Conservation (phyloP, 2,113 vertebrate species). For the Clupea harengus region DNA sequence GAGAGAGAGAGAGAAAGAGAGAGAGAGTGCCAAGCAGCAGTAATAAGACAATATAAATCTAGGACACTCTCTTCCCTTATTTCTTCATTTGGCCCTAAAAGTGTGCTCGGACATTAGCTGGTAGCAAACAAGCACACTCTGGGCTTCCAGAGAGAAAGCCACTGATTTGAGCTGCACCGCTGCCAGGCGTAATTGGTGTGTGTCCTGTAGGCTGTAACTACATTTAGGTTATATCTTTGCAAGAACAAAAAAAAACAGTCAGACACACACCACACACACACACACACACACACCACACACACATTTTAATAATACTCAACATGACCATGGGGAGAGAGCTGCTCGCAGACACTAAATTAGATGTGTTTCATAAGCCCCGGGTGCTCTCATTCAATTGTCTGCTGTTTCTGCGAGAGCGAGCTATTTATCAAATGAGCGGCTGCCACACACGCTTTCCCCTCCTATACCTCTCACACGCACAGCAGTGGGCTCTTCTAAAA, state of each 20-base stretch:
- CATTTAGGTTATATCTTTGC: slow-evolving; percentile 27
- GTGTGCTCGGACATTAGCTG: slow-evolving; percentile 25
- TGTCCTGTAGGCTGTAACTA: slow-evolving; percentile 24
- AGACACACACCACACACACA: neutral
- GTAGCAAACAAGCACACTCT: slow-evolving; percentile 10
- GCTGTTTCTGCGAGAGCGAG: slow-evolving; percentile 38
- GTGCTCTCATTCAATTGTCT: slow-evolving; percentile 49
- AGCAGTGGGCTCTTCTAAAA: neutral
- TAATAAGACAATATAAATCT: slow-evolving; percentile 46
- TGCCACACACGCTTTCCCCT: slow-evolving; percentile 25
- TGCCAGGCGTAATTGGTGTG: slow-evolving; percentile 29
- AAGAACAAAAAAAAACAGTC: neutral
- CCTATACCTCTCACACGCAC: slow-evolving; percentile 1
- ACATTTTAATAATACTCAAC: slow-evolving; percentile 51
- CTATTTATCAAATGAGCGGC: slow-evolving; percentile 41
- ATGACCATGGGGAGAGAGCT: slow-evolving; percentile 25
- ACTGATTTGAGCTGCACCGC: neutral
- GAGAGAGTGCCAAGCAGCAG: neutral
- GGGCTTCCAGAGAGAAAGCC: neutral
- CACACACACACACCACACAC: slow-evolving; percentile 17
- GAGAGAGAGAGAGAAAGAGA: no score
- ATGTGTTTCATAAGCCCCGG: slow-evolving; percentile 37
- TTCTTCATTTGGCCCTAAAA: slow-evolving; percentile 22
- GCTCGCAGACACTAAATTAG: slow-evolving; percentile 29
- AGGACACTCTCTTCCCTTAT: slow-evolving; percentile 14